Conservation (phyloP, 1,140 invertebrate genomes). For the Drosophila pandora region DNA sequence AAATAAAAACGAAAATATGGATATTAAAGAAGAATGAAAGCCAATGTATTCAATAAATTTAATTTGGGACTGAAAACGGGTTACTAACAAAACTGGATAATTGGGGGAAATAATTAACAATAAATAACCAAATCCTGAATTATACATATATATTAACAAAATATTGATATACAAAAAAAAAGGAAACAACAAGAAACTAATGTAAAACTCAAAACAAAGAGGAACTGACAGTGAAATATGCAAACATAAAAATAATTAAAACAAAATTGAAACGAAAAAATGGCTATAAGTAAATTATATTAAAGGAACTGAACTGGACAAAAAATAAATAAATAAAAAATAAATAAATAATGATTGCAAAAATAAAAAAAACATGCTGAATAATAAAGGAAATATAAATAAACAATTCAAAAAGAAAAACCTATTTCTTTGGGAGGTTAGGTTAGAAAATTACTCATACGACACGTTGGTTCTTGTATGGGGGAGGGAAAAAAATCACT, state of each 20-base stretch:
- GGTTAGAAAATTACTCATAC: neutral
- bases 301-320: neutral
- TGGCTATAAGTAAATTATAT: neutral
- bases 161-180: neutral
- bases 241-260: neutral
- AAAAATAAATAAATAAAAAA: neutral
- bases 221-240: conserved; percentile 2
- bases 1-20: conserved; percentile 26
- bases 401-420: conserved; percentile 2
- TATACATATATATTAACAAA: conserved; percentile 1
- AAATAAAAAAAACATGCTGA: neutral
- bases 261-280: neutral
- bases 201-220: conserved; percentile 12
- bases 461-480: neutral
- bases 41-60: conserved; percentile 1
- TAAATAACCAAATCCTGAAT: neutral
- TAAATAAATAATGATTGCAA: neutral
- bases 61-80: conserved; percentile 2
- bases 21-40: conserved; percentile 7
- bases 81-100: neutral
- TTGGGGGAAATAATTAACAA: neutral
- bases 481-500: neutral
- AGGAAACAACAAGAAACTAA: neutral
- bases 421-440: neutral
- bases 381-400: conserved; percentile 22